Evolutionary conservation across 2,113 vertebrate species (phyloP).

Genomic region (Aphelocoma coerulescens): DNA sequence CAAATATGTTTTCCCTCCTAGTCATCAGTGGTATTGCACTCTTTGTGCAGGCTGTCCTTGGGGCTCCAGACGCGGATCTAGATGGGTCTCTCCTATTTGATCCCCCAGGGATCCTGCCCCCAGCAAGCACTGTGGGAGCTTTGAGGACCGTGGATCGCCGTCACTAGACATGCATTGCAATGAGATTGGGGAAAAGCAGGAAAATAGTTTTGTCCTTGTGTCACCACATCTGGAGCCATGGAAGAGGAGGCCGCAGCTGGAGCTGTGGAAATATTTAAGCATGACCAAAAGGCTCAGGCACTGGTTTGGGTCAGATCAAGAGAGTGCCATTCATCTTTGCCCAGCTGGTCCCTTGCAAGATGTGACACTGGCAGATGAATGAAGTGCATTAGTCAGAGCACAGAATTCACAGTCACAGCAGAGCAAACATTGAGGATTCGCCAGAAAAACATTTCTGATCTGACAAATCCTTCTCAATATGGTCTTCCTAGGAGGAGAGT

Average conservation of each 20-base stretch:
- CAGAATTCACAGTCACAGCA: neutral
- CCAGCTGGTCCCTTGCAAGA: neutral
- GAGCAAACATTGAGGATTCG: neutral
- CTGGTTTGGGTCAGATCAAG: neutral
- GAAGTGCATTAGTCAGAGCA: neutral
- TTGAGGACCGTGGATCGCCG: neutral
- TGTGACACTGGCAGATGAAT: neutral
- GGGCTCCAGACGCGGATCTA: neutral
- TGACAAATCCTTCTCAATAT: neutral
- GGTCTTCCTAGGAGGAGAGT: neutral
- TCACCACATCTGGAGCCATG: neutral
- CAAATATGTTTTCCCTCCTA: neutral
- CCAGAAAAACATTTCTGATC: slow-evolving; percentile 1
- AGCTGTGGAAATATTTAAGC: neutral
- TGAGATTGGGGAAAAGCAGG: neutral
- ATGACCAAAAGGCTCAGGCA: neutral
- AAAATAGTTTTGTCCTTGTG: neutral
- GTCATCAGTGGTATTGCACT: neutral
- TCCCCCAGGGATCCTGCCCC: neutral
- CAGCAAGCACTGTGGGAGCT: neutral
- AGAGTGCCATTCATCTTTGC: neutral
- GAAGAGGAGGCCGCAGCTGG: neutral
- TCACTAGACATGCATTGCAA: neutral
- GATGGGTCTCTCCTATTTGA: neutral
- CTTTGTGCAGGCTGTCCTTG: neutral